phyloP scores from a whole-genome alignment of 2,888 invertebrate species.

The Hylaea fasciaria region DNA sequence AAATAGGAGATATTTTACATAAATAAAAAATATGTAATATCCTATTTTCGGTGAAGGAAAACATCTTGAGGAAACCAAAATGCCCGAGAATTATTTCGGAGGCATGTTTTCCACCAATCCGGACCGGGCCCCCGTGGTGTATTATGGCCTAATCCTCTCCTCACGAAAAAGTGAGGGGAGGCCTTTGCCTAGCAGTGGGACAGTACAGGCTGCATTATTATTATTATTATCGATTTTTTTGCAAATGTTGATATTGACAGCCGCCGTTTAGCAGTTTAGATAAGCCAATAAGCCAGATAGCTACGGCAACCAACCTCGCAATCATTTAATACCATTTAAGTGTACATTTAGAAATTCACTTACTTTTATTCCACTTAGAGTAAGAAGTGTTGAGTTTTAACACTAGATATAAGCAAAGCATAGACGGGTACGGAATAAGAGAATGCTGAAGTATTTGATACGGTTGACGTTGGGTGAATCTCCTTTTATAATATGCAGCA shows the following conservation, averaged over 20 bases:
- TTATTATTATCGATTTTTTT: too few species aligned
- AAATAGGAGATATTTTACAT: too few species aligned
- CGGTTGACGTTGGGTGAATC: conserved; percentile 56
- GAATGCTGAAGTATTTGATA: conserved; percentile 45
- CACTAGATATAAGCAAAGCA: conserved; percentile 61
- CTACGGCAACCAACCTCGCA: conserved; percentile 81
- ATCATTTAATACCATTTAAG: conserved; percentile 70
- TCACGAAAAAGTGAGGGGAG: too few species aligned
- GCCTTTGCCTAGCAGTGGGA: too few species aligned
- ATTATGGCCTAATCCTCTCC: too few species aligned
- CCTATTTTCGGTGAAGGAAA: too few species aligned
- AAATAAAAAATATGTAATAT: too few species aligned
- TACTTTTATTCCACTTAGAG: conserved; percentile 78
- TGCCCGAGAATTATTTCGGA: too few species aligned
- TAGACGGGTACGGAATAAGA: conserved; percentile 67
- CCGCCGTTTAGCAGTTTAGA: conserved; percentile 39
- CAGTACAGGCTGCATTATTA: too few species aligned
- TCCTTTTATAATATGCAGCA: conserved; percentile 70
- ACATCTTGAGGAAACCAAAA: too few species aligned
- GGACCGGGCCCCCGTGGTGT: too few species aligned
- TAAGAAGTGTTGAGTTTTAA: conserved; percentile 75
- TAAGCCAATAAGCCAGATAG: conserved; percentile 62
- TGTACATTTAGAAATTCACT: conserved; percentile 58
- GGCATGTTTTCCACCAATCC: too few species aligned
- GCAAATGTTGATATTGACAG: conserved; percentile 16